Evolutionary conservation across 2,797 vertebrate species (phyloP).

Genomic region (Peromyscus melanophrys): DNA sequence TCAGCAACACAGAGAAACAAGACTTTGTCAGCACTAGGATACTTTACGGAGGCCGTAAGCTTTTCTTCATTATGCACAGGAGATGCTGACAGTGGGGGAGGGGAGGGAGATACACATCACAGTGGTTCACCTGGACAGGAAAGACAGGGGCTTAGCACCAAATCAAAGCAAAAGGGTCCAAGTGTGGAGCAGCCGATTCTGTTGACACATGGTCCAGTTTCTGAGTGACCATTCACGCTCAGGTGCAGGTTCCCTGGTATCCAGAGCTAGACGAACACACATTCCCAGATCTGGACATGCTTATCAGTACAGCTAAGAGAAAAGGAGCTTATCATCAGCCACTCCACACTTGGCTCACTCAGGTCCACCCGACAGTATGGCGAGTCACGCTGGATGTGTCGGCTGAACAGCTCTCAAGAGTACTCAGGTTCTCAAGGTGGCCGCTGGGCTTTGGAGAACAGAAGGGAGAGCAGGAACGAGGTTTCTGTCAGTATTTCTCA

Average conservation of each 20-base stretch:
- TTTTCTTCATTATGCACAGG: background rate
- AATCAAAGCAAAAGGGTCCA: background rate
- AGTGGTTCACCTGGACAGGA: background rate
- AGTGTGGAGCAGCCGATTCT: background rate
- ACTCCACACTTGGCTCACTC: background rate
- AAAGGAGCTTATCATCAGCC: background rate
- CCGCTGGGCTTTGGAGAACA: background rate
- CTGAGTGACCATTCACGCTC: background rate
- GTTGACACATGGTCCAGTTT: fast-evolving
- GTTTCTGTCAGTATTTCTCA: background rate
- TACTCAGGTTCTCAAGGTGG: background rate
- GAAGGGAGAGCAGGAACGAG: background rate
- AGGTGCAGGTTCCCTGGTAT: background rate
- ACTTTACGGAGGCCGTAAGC: background rate
- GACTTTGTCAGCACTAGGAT: background rate
- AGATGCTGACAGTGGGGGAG: background rate
- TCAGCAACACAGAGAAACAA: background rate
- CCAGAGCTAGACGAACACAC: background rate
- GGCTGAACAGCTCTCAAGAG: background rate
- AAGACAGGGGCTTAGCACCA: fast-evolving
- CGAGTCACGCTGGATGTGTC: too few species aligned
- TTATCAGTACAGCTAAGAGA: background rate
- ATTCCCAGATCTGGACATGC: background rate
- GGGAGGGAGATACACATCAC: background rate
- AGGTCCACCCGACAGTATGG: background rate